These are phyloP conservation scores for Dolichopus griseipennis DNA, from an alignment of 2,888 invertebrate genomes.

Conservation along the genomic window DNA sequence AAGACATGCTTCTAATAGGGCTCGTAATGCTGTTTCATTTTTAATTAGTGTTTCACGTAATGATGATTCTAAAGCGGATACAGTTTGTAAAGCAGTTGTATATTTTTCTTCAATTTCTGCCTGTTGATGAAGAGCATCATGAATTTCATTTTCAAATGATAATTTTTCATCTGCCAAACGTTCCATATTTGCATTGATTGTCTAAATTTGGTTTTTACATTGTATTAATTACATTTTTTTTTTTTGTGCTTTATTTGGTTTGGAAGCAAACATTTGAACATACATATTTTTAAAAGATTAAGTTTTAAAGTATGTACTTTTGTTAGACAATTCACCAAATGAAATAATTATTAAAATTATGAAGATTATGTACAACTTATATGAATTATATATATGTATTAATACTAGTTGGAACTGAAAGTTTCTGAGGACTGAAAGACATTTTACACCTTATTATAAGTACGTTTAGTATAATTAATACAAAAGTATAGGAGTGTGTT, in stretches of 20 bases:
- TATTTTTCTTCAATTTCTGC: conserved; percentile 53
- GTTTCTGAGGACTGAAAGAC: no score
- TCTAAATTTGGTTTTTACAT: conserved; percentile 40
- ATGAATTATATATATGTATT: no score
- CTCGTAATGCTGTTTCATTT: conserved; percentile 30
- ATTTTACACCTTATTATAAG: no score
- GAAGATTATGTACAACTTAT: no score
- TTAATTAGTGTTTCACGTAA: conserved; percentile 31
- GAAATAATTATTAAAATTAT: no score
- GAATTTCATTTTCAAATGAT: conserved; percentile 54
- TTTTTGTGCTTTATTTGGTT: not conserved
- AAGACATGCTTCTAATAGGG: conserved; percentile 27
- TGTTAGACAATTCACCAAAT: no score
- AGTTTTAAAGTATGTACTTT: no score
- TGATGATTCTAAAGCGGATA: conserved; percentile 30
- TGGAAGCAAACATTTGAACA: no score
- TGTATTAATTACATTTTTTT: not conserved
- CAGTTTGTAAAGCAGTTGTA: conserved; percentile 25
- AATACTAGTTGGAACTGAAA: no score
- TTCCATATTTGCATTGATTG: conserved; percentile 55
- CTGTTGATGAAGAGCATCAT: conserved; percentile 60
- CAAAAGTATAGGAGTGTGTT: no score
- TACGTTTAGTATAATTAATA: no score
- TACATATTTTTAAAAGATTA: no score
- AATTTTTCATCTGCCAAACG: conserved; percentile 42